phyloP scores from a whole-genome alignment of 2,113 vertebrate genomes.

The Aphyosemion australe region DNA sequence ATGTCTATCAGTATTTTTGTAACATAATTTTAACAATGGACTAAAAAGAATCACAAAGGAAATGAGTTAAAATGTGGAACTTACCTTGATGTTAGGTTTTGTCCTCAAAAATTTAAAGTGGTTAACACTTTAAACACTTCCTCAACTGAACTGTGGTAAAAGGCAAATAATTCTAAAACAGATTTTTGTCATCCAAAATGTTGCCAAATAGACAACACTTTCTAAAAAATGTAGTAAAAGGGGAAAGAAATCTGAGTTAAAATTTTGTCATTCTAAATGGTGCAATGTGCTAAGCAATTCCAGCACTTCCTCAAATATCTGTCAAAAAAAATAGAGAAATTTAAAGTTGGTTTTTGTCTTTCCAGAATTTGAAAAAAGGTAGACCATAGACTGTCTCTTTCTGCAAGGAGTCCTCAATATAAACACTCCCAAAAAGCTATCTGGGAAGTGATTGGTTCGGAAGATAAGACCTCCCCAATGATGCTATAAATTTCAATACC shows the following conservation, averaged over 20 bases:
- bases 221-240: background rate
- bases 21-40: constrained; percentile 1
- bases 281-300: background rate
- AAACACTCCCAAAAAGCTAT: background rate
- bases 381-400: background rate
- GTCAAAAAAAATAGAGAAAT: background rate
- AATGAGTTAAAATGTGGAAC: background rate
- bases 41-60: background rate
- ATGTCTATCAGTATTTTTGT: background rate
- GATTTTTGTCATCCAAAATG: background rate
- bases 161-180: background rate
- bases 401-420: background rate
- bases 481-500: too few species aligned
- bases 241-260: background rate
- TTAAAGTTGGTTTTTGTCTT: background rate
- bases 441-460: too few species aligned
- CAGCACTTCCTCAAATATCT: background rate
- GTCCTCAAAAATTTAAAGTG: background rate
- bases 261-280: background rate
- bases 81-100: background rate
- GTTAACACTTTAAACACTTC: too few species aligned
- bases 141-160: too few species aligned
- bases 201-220: background rate
- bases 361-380: background rate
- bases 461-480: too few species aligned